Percentiles rank a stretch among this genome's conserved stretches.
These are phyloP conservation scores for Podocnemis expansa DNA, from an alignment of 2,113 vertebrate genomes.

Conservation along the genomic window DNA sequence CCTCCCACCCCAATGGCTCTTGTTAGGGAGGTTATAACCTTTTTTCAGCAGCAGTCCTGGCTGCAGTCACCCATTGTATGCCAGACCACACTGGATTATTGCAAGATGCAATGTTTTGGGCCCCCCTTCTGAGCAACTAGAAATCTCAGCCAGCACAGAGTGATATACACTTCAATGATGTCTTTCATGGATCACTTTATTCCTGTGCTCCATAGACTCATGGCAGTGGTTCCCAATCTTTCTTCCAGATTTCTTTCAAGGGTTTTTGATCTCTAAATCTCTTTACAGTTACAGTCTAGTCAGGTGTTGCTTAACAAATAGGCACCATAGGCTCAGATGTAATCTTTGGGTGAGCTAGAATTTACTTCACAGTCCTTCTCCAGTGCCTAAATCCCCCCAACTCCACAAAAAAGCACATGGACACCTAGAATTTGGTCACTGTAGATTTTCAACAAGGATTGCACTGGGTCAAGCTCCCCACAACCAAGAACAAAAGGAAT, in stretches of 20 bases:
- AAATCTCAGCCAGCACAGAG: background rate
- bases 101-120: background rate
- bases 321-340: background rate
- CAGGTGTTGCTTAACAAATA: background rate
- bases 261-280: background rate
- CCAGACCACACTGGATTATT: background rate
- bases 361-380: background rate
- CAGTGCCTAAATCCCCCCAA: background rate
- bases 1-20: background rate
- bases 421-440: background rate
- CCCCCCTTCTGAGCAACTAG: background rate
- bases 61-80: slow-evolving; percentile 13
- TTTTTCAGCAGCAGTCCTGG: background rate
- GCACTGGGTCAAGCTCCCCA: background rate
- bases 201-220: background rate
- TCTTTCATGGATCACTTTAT: fast-evolving
- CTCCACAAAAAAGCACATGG: background rate
- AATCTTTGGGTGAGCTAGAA: background rate
- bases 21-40: background rate
- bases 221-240: fast-evolving
- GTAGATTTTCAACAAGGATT: background rate
- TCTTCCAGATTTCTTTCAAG: background rate
- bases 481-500: background rate
- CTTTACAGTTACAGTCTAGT: background rate
- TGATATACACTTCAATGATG: fast-evolving